These are phyloP conservation scores for Botia kubotai DNA, from an alignment of 2,797 vertebrate species.

Conservation along the genomic window DNA sequence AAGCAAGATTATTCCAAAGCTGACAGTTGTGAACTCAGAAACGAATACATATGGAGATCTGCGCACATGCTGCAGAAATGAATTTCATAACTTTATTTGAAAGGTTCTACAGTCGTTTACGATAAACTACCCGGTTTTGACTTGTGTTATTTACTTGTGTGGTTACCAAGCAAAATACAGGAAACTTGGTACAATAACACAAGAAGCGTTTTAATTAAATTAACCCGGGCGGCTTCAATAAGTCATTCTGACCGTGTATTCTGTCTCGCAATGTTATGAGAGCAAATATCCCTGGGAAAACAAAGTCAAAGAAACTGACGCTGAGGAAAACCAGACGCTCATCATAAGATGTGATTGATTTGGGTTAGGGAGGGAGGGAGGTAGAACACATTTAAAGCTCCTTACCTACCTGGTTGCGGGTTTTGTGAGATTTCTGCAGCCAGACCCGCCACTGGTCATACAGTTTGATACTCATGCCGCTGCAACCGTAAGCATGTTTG, in stretches of 20 bases:
- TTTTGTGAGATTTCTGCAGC: conserved; percentile 98
- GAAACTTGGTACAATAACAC: conserved; percentile 46
- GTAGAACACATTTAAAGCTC: conserved; percentile 38
- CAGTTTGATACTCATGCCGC: conserved; percentile 96
- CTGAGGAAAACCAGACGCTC: conserved; percentile 37
- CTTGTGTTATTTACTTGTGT: conserved; percentile 37
- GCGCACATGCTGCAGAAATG: background rate
- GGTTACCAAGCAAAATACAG: conserved; percentile 44
- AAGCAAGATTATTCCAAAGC: conserved; percentile 47
- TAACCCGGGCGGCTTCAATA: conserved; percentile 30
- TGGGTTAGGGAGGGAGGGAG: background rate
- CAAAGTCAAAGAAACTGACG: conserved; percentile 14
- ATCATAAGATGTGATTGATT: background rate
- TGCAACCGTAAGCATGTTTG: conserved; percentile 94
- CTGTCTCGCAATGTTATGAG: conserved; percentile 31
- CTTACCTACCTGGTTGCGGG: conserved; percentile 96
- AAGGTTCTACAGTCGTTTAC: conserved; percentile 29
- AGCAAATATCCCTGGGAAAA: conserved; percentile 37
- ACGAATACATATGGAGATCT: conserved; percentile 35
- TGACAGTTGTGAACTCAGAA: conserved; percentile 22
- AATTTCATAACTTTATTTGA: conserved; percentile 35
- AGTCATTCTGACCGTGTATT: conserved; percentile 14
- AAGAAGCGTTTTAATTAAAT: conserved; percentile 32
- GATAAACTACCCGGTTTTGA: conserved; percentile 32
- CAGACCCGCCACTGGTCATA: conserved; percentile 98